Evolutionary conservation across 2,888 invertebrate species (phyloP).

Genomic region (Eupithecia dodoneata): DNA sequence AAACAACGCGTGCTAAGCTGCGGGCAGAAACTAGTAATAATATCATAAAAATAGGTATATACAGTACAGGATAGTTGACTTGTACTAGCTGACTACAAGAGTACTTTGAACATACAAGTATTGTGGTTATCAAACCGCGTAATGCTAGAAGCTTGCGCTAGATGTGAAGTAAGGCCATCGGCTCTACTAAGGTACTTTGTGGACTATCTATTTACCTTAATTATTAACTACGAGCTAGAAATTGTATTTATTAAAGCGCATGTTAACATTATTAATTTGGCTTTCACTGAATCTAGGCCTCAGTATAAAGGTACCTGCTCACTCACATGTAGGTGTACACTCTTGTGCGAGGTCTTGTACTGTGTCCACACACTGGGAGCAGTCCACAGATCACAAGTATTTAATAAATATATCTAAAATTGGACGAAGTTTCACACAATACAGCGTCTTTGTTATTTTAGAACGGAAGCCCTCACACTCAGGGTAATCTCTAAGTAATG

Average conservation of each 20-base stretch:
- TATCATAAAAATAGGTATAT: too few species aligned
- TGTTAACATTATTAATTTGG: constrained; percentile 15
- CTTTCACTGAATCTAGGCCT: constrained; percentile 17
- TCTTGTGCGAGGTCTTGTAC: constrained; percentile 22
- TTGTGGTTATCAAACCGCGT: constrained; percentile 62
- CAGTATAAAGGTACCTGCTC: neutral
- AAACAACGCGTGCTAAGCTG: too few species aligned
- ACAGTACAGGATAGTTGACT: too few species aligned
- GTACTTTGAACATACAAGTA: neutral
- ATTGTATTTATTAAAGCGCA: neutral
- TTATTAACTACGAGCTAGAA: neutral
- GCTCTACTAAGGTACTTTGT: neutral
- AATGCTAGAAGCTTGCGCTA: constrained; percentile 61
- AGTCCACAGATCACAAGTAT: too few species aligned
- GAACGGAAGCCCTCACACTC: too few species aligned
- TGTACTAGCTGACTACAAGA: neutral
- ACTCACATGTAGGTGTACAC: constrained; percentile 19
- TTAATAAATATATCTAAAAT: too few species aligned
- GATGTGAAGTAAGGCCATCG: constrained; percentile 21
- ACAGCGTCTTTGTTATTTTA: too few species aligned
- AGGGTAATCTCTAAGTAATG: too few species aligned
- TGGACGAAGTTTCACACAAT: too few species aligned
- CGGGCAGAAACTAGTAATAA: too few species aligned
- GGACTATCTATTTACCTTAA: neutral
- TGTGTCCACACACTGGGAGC: neutral